Base-by-base conservation (phyloP, 2,888 invertebrate species). In the Caenorhabditis virilis region DNA sequence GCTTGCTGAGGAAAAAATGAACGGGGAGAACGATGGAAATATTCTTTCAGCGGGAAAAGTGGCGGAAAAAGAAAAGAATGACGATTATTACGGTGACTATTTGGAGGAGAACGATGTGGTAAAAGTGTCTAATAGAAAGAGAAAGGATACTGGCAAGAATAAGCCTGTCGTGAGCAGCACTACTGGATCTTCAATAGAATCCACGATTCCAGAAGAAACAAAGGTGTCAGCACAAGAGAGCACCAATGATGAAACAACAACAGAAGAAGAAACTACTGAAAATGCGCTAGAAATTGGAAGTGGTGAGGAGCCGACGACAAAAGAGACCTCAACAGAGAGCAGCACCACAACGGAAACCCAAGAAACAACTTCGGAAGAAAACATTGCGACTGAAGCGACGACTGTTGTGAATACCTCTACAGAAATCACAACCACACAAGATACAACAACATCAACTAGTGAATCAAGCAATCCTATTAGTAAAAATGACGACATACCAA, bases 41-140 rank as follows among this genome's bases (percentile, higher is more conserved):
- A 51, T 55, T 6, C 48, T n/a, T 13, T 43, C 35, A 6, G 59
- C 54, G 2, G 52, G 48, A 3, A 48, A 54, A 26, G 43, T 30
- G 30, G 27, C 30, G n/a, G 50, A 56, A 41, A 58, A 57, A 48
- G 55, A 59, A 48, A 55, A 50, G 36, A 51, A 64, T 52, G 64
- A 58, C 51, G 64, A 64, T 64, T 58, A 64, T 55, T 64, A 59
- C 54, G 63, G 63, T 33, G 59, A 59, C 59, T 59, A 58, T 64
- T 59, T 64, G 55, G 64, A 64, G 54, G 59, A 59, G 48, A 59
- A 54, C 46, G 54, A 64, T 64, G 64, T 63, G 52, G 54, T 58
- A 39, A 64, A 64, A 53, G 42, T 64, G 51, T 53, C 52, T 46
- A 55, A 55, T 56, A 49, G 51, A 51, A 51, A 56, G 61, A 48